Base-by-base conservation (phyloP, 2,888 invertebrate genomes). In the Lochmaea crataegi region DNA sequence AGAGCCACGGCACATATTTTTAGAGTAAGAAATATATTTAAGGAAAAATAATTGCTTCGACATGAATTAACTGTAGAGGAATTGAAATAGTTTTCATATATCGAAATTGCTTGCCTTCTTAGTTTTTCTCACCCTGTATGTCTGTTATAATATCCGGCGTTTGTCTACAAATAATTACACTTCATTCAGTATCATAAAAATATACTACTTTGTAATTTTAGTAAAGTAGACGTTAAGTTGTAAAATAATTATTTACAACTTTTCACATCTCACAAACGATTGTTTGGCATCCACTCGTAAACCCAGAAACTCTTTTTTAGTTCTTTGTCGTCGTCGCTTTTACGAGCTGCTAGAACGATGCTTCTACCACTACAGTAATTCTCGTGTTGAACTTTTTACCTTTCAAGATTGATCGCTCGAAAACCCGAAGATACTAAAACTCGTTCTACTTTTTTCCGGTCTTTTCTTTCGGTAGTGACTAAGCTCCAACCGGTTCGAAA, bases 241-340 rank as follows among this genome's bases (percentile, higher is more conserved):
- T 53, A 53, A 16, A 53, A 53, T 53, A 18, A 53, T 53, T 53
- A 53, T 18, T 53, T 53, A 16, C 53, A 18, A 53, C 80, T 80
- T 63, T 42, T 53, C 18, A 9, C 41, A 10, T 32, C 32, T 58
- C 26, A 32, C 14, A 32, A 82, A 79, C 79, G 80, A 82, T 82
- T 80, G 80, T 81, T 81, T 79, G 76, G 73, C 79, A 79, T 78
- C 75, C 72, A 71, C 76, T 75, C 78, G 78, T 79, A 76, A 80
- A 80, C 75, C 38, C 38, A 26, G 68, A 61, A 63, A 61, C 18
- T 11, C 18, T 51, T 14, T 61, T 68, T 48, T 38, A 77, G 77
- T 78, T 80, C 80, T 78, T 72, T 75, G 68, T 78, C 65, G 64
- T 57, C 63, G 64, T 67, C 67, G 71, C 75, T 72, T 80, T 80